Evolutionary conservation across 2,113 vertebrate genomes (phyloP).

Genomic region (Protomyctophum bolini): DNA sequence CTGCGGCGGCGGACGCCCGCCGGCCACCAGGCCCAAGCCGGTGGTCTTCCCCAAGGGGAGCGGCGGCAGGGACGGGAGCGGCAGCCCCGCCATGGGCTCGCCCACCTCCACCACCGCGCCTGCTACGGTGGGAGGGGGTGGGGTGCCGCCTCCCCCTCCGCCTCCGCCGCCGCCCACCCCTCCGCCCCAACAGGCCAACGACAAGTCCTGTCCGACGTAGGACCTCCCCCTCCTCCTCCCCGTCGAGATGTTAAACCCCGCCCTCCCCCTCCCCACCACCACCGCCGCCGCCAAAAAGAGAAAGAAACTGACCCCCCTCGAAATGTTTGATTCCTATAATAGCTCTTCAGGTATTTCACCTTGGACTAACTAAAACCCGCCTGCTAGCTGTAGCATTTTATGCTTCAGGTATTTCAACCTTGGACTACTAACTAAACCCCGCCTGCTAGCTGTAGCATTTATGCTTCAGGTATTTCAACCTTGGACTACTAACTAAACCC

Average conservation of each 20-base stretch:
- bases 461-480: no score
- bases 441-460: no score
- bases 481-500: no score
- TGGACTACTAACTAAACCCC: no score
- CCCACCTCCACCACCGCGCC: constrained; percentile 79
- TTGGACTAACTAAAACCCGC: constrained; percentile 38
- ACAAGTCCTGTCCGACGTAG: constrained; percentile 96
- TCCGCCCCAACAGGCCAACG: constrained; percentile 82
- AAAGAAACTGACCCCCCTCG: constrained; percentile 15
- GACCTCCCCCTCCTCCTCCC: neutral
- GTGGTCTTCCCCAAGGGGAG: constrained; percentile 89
- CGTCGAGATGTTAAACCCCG: no score
- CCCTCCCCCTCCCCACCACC: no score
- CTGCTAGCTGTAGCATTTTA: constrained; percentile 63
- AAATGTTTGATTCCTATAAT: constrained; percentile 20
- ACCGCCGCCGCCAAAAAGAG: no score
- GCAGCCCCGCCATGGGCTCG: constrained; percentile 84
- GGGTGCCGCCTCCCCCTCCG: constrained; percentile 77
- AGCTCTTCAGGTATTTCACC: constrained; percentile 39
- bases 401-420: no score
- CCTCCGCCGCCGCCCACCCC: constrained; percentile 75
- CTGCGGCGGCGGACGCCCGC: constrained; percentile 77
- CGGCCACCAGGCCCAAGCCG: constrained; percentile 93
- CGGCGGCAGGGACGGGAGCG: constrained; percentile 62
- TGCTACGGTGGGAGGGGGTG: constrained; percentile 41